phyloP scores from a whole-genome alignment of 2,797 vertebrate species.

The Cyprinella venusta region DNA sequence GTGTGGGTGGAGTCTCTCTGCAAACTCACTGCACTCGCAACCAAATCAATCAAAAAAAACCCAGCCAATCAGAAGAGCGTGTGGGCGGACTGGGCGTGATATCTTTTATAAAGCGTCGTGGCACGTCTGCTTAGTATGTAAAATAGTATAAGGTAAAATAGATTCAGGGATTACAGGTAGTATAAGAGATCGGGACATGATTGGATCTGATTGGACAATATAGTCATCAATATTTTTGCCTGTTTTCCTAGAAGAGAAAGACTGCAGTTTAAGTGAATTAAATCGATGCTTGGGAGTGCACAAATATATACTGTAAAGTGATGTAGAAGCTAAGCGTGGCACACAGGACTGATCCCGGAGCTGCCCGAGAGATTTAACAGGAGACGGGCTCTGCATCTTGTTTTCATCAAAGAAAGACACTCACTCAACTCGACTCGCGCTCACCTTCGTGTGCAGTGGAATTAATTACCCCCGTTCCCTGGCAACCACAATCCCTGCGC shows the following conservation, averaged over 20 bases:
- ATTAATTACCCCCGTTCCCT: slow-evolving; percentile 65
- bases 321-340: background rate
- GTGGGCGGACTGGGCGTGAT: background rate
- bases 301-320: background rate
- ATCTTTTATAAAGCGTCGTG: background rate
- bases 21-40: too few relatives aligned
- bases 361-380: too few relatives aligned
- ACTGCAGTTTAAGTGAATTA: background rate
- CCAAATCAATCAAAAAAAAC: too few relatives aligned
- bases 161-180: too few relatives aligned
- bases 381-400: slow-evolving; percentile 29
- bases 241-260: background rate
- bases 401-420: slow-evolving; percentile 51
- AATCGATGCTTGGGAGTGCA: background rate
- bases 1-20: too few relatives aligned
- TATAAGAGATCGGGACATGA: background rate
- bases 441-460: slow-evolving; percentile 57
- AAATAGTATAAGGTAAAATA: too few relatives aligned
- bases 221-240: background rate
- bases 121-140: too few relatives aligned
- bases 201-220: background rate
- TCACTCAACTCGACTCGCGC: slow-evolving; percentile 43
- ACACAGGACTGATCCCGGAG: background rate
- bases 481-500: slow-evolving; percentile 58
- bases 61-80: too few relatives aligned